A percentile compares a stretch with the other conserved stretches of the same genome.
phyloP scores from a whole-genome alignment of 2,113 vertebrate species.

The Lathamus discolor region DNA sequence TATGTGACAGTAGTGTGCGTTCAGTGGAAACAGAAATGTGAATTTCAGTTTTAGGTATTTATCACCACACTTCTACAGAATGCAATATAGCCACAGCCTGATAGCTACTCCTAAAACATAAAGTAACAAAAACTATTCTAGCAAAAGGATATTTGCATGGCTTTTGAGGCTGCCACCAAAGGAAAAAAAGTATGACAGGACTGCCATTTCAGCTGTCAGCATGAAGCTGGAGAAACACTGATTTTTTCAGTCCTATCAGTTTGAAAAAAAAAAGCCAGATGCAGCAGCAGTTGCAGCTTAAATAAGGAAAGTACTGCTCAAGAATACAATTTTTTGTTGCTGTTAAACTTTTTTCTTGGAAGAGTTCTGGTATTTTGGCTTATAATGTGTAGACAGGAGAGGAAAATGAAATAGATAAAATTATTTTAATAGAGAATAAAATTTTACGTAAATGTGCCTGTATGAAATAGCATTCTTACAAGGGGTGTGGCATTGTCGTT shows the following conservation, averaged over 20 bases:
- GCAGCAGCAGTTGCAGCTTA: not conserved
- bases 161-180: not conserved
- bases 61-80: not conserved
- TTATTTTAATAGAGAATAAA: not conserved
- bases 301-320: not conserved
- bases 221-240: not conserved
- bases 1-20: not conserved
- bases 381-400: not conserved
- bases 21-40: not conserved
- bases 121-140: not conserved
- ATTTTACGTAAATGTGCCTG: not conserved
- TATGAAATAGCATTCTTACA: not conserved
- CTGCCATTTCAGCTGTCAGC: not conserved
- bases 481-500: not conserved
- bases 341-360: not conserved
- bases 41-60: not conserved
- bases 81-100: not conserved
- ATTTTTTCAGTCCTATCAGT: not conserved
- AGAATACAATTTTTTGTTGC: not conserved
- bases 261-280: not conserved
- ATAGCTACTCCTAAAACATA: not conserved
- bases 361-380: not conserved
- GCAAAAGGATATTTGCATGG: not conserved
- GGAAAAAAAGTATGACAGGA: not conserved
- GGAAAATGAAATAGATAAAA: not conserved